Evolutionary conservation across 2,888 invertebrate species (phyloP).

Genomic region (Drosophila paramelanica): DNA sequence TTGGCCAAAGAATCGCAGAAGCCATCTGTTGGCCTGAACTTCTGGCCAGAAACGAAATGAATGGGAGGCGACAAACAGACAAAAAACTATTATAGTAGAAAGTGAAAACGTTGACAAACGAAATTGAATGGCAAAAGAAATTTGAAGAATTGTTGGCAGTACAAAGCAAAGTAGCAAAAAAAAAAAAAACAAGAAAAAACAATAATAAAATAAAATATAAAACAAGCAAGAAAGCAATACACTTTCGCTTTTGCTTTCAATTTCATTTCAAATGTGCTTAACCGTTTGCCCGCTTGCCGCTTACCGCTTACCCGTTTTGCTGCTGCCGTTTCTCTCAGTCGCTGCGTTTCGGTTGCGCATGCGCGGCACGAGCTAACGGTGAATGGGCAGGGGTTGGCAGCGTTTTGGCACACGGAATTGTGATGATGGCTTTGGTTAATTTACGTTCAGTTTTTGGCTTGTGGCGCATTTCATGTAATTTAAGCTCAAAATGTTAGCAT

Average conservation of each 20-base stretch:
- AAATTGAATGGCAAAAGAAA: constrained; percentile 66
- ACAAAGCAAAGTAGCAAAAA: constrained; percentile 24
- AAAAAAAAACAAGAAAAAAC: constrained; percentile 8
- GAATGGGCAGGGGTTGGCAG: constrained; percentile 7
- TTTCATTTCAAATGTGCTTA: constrained; percentile 72
- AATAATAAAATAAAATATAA: constrained; percentile 11
- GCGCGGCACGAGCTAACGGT: constrained; percentile 54
- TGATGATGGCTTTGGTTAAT: constrained; percentile 31
- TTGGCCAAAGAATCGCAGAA: constrained; percentile 18
- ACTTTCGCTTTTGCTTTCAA: constrained; percentile 80
- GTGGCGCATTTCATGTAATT: constrained; percentile 2
- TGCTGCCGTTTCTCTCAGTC: constrained; percentile 10
- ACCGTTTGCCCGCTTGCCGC: constrained; percentile 19
- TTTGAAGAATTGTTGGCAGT: constrained; percentile 72
- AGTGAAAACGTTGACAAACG: constrained; percentile 75
- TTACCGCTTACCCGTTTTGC: constrained; percentile 5
- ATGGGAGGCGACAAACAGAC: constrained; percentile 19
- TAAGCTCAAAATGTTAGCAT: not conserved
- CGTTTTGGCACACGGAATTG: constrained; percentile 8
- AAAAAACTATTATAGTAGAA: constrained; percentile 51
- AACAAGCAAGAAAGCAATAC: constrained; percentile 68
- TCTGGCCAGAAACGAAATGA: constrained; percentile 24
- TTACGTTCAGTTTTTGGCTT: constrained; percentile 28
- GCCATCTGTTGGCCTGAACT: constrained; percentile 21
- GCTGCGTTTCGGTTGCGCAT: constrained; percentile 43